A percentile compares a stretch with the other conserved stretches of the same genome.
Evolutionary conservation across 2,888 invertebrate species (phyloP).

Genomic region (Apoderus coryli): DNA sequence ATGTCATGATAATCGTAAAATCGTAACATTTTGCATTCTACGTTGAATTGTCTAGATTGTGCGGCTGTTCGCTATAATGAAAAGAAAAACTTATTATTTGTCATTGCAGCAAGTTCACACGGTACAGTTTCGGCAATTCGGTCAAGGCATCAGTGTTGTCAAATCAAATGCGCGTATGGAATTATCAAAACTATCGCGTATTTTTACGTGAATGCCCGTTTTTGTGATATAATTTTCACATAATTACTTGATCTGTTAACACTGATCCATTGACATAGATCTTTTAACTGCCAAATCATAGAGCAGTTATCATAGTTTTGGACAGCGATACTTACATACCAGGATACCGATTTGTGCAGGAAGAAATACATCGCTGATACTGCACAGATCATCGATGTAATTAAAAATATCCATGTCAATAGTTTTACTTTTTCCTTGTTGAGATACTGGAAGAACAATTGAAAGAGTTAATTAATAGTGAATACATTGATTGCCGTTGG

Average conservation of each 20-base stretch:
- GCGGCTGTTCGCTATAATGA: slow-evolving; percentile 50
- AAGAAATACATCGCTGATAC: slow-evolving; percentile 56
- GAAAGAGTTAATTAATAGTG: slow-evolving; percentile 1
- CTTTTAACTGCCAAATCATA: no score
- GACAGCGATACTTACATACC: slow-evolving; percentile 38
- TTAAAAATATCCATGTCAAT: slow-evolving; percentile 48
- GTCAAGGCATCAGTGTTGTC: no score
- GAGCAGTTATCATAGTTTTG: no score
- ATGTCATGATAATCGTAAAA: slow-evolving; percentile 75
- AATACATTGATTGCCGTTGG: no score
- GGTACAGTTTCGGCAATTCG: no score
- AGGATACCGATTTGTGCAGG: slow-evolving; percentile 51
- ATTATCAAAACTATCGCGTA: no score
- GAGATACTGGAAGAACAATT: slow-evolving; percentile 35
- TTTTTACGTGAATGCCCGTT: no score
- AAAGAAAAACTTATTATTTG: no score
- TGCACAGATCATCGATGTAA: slow-evolving; percentile 51
- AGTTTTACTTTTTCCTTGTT: slow-evolving; percentile 47
- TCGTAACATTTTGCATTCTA: slow-evolving; percentile 49
- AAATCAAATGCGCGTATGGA: no score
- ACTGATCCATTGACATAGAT: not conserved
- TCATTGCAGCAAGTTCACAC: no score
- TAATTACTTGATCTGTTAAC: no score
- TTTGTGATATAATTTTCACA: no score
- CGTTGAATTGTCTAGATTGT: slow-evolving; percentile 57